A percentile compares a stretch with the other conserved stretches of the same genome.
Conservation (phyloP, 2,888 invertebrate genomes). For the Sminthurides aquaticus region DNA sequence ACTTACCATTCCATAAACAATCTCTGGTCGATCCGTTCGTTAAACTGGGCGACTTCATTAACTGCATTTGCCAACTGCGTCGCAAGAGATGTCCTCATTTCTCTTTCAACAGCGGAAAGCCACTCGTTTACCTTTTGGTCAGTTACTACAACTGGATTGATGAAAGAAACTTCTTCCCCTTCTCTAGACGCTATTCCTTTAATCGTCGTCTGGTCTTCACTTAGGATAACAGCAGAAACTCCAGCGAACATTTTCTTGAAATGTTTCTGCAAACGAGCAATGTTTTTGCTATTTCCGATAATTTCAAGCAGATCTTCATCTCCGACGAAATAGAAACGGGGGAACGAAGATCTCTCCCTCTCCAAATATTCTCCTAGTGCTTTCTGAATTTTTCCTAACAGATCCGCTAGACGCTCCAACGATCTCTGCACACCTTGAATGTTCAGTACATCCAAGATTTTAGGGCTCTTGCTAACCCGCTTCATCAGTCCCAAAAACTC, state of each 20-base stretch:
- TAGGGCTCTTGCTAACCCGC: constrained; percentile 92
- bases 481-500: constrained; percentile 99
- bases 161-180: constrained; percentile 71
- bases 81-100: constrained; percentile 93
- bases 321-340: constrained; percentile 98
- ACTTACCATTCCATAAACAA: constrained; percentile 89
- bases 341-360: constrained; percentile 93
- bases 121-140: constrained; percentile 99
- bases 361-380: constrained; percentile 99
- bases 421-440: constrained; percentile 93
- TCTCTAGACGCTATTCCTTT: constrained; percentile 90
- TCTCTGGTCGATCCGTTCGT: constrained; percentile 73
- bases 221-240: constrained; percentile 85
- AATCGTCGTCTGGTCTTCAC: constrained; percentile 87
- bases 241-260: constrained; percentile 99
- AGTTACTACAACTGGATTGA: constrained; percentile 64
- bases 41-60: constrained; percentile 82
- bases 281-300: constrained; percentile 98
- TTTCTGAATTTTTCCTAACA: constrained; percentile 97
- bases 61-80: constrained; percentile 86
- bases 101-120: constrained; percentile 90
- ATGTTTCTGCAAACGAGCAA: constrained; percentile 94
- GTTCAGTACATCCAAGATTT: constrained; percentile 93
- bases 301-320: constrained; percentile 99
- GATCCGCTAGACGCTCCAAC: constrained; percentile 89